Evolutionary conservation across 2,888 invertebrate genomes (phyloP).

Genomic region (Rhabditophanes sp.): DNA sequence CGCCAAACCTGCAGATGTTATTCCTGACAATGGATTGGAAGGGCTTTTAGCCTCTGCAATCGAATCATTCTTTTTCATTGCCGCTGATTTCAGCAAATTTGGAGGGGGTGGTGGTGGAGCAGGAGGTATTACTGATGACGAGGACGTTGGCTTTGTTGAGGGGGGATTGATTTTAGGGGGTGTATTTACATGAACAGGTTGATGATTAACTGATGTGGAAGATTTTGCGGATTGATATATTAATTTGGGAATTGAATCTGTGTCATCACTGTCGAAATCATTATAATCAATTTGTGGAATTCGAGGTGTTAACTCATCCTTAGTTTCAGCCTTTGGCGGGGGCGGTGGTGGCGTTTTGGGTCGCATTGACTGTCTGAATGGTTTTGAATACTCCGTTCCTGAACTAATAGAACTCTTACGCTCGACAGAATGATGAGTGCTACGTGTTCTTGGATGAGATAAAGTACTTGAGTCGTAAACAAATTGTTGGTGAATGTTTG

Average conservation of each 20-base stretch:
- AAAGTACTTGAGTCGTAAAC: too few relatives aligned
- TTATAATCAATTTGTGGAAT: background rate
- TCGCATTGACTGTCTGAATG: conserved; percentile 16
- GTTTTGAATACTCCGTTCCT: too few relatives aligned
- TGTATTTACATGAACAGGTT: conserved; percentile 6
- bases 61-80: conserved; percentile 4
- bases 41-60: too few relatives aligned
- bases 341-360: conserved; percentile 20
- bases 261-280: background rate
- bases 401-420: too few relatives aligned
- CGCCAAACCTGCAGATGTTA: conserved; percentile 18
- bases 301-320: background rate
- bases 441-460: too few relatives aligned
- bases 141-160: conserved; percentile 5
- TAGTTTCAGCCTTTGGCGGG: conserved; percentile 9
- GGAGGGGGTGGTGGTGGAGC: conserved; percentile 20
- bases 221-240: background rate
- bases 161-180: too few relatives aligned
- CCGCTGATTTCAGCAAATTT: conserved; percentile 11
- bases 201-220: background rate
- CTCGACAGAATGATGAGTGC: too few relatives aligned
- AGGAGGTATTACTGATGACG: conserved; percentile 45
- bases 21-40: conserved; percentile 10
- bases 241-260: background rate
- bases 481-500: too few relatives aligned